A percentile compares a stretch with the other conserved stretches of the same genome.
These are phyloP conservation scores for Henicopernis longicauda DNA, from an alignment of 2,113 vertebrate genomes.

Conservation along the genomic window DNA sequence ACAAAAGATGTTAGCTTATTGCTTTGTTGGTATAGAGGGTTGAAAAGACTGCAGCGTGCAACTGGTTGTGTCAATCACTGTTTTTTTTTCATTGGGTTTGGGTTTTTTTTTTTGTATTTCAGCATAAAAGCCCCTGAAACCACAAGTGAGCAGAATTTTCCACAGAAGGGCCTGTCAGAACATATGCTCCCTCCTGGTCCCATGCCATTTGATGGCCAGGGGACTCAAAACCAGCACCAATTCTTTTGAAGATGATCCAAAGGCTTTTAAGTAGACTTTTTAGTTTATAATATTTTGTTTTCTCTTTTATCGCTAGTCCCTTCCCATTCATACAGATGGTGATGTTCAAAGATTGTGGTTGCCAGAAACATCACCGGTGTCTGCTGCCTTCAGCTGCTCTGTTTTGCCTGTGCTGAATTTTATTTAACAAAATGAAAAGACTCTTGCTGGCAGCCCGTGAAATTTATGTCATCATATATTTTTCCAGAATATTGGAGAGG, in stretches of 20 bases:
- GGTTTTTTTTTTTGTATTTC: not conserved
- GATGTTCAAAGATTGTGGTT: not conserved
- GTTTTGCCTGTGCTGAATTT: conserved; percentile 1
- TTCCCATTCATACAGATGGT: conserved; percentile 25
- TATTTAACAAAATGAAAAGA: conserved; percentile 3
- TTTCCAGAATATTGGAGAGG: not conserved
- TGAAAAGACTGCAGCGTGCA: not conserved
- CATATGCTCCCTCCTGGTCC: conserved; percentile 47
- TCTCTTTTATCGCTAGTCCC: conserved; percentile 20
- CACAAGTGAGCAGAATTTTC: conserved; percentile 18
- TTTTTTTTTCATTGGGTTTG: not conserved
- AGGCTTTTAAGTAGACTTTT: conserved; percentile 36
- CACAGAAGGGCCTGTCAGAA: conserved; percentile 33
- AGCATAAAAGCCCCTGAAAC: not conserved
- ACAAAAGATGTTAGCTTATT: not conserved
- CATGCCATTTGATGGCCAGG: conserved; percentile 29
- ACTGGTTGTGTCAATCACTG: not conserved
- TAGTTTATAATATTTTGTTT: conserved; percentile 47
- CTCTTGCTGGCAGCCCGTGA: not conserved
- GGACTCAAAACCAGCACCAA: not conserved
- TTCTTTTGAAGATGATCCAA: conserved; percentile 56
- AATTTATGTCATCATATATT: not conserved
- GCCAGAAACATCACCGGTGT: not conserved
- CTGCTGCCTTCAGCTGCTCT: not conserved
- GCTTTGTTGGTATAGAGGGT: not conserved